Evolutionary conservation across 2,113 vertebrate genomes (phyloP), one percentile per base, ranked within the genome.

Genomic region (Rattus rattus): DNA sequence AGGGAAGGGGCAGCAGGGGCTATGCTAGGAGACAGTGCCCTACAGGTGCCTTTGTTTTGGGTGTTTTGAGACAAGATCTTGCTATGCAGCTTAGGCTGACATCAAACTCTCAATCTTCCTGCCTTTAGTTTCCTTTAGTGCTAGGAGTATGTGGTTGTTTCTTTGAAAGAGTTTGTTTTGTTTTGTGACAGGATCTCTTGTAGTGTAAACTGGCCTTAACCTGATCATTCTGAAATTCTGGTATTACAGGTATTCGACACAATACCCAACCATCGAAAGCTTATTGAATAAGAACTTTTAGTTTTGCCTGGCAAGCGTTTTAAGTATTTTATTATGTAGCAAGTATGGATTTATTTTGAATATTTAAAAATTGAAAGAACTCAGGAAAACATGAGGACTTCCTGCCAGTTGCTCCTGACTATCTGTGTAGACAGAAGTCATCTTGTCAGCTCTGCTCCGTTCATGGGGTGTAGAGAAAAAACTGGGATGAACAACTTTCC

Each of bases 271-370:
- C 7, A 49, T 77, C 95, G 76, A 49, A 85, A 88, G 26, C 61
- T 39, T 91, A 16, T 52, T 67, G 30, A 93, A 26, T n/a, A 81
- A 85, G n/a, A 90, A 63, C 13, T 81, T 73, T 33, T 85, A 56
- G 69, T 24, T 92, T 80, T 47, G 33, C 39, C 26, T 56, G 52
- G 28, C n/a, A 94, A 1, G 30, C 92, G 39, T 43, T 75, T 91
- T 54, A 59, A 89, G 28, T 28, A 56, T 77, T 91, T 94, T 69
- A 63, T 73, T 73, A 13, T 84, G n/a, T 20, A 79, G 28, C 28
- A 92, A 79, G 10, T 73, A 12, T 70, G 65, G 28, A 22, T 88
- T 88, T 91, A 61, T 89, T 91, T 69, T 90, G 69, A 90, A 47
- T 91, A 94, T 67, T 36, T 87, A 96, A 47, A 54, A 89, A 90